Percentiles rank a stretch among this genome's conserved stretches.
Evolutionary conservation across 2,888 invertebrate species (phyloP).

Genomic region (Eurytoma adleriae): DNA sequence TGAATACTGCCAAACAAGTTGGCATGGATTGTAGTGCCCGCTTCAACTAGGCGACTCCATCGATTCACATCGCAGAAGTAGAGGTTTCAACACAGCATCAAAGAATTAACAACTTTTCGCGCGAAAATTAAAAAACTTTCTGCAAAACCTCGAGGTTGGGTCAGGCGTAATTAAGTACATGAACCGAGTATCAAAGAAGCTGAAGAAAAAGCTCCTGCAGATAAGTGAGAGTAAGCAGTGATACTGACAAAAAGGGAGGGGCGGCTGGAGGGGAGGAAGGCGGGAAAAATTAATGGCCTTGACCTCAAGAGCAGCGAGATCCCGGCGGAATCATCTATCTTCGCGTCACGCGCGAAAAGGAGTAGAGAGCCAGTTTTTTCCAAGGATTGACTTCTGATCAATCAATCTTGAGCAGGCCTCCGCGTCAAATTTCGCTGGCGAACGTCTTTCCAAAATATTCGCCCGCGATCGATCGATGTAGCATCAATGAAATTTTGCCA

Average conservation of each 20-base stretch:
- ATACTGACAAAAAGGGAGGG: conserved; percentile 7
- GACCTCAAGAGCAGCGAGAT: conserved; percentile 20
- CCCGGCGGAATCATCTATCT: conserved; percentile 39
- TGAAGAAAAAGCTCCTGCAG: neutral
- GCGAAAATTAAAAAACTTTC: too few relatives aligned
- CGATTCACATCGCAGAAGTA: too few relatives aligned
- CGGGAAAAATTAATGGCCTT: conserved; percentile 45
- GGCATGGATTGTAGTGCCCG: too few relatives aligned
- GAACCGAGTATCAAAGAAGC: neutral
- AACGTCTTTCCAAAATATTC: neutral
- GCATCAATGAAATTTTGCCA: too few relatives aligned
- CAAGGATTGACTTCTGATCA: conserved; percentile 51
- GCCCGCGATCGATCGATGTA: too few relatives aligned
- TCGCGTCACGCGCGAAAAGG: conserved; percentile 19
- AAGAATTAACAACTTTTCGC: too few relatives aligned
- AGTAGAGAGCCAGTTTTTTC: conserved; percentile 17
- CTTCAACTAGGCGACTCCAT: too few relatives aligned
- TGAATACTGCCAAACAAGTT: too few relatives aligned
- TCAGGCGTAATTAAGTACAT: too few relatives aligned
- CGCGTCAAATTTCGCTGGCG: conserved; percentile 2
- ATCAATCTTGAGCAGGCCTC: conserved; percentile 42
- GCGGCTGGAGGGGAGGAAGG: neutral
- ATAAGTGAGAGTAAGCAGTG: neutral
- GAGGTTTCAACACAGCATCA: too few relatives aligned
- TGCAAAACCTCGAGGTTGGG: too few relatives aligned